phyloP scores from a whole-genome alignment of 2,888 invertebrate genomes.

The Oligia latruncula region DNA sequence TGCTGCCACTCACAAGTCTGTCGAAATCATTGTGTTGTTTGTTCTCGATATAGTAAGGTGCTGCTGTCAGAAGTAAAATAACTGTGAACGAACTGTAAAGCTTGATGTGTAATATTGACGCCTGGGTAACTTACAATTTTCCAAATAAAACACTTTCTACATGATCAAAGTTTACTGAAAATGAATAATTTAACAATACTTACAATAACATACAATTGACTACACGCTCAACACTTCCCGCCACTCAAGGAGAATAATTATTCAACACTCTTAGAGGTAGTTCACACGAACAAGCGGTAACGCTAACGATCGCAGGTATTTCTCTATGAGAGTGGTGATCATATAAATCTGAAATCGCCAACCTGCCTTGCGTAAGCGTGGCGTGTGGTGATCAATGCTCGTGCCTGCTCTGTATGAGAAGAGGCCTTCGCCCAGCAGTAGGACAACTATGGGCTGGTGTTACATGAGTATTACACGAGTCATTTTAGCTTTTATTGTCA shows the following conservation, averaged over 20 bases:
- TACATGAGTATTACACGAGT: not conserved
- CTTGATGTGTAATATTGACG: no score
- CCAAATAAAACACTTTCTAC: slow-evolving; percentile 14
- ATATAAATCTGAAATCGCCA: not conserved
- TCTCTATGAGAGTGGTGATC: not conserved
- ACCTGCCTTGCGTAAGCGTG: not conserved
- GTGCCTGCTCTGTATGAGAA: not conserved
- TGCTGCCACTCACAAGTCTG: no score
- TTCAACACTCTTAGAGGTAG: not conserved
- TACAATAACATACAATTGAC: slow-evolving; percentile 34
- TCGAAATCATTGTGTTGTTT: no score
- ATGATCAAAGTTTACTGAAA: slow-evolving; percentile 55
- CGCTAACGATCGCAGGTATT: no score
- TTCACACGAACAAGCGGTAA: slow-evolving; percentile 15
- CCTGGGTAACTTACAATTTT: not conserved
- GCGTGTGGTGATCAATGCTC: not conserved
- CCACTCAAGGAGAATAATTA: not conserved
- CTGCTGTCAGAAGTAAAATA: no score
- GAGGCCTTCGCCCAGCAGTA: not conserved
- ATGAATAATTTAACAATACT: slow-evolving; percentile 61
- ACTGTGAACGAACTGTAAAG: no score
- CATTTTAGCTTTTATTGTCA: not conserved
- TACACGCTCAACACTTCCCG: slow-evolving; percentile 1
- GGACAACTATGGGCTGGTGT: no score
- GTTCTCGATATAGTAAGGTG: no score